Base-by-base conservation (phyloP, 2,113 vertebrate genomes). In the Prunella fulvescens region DNA sequence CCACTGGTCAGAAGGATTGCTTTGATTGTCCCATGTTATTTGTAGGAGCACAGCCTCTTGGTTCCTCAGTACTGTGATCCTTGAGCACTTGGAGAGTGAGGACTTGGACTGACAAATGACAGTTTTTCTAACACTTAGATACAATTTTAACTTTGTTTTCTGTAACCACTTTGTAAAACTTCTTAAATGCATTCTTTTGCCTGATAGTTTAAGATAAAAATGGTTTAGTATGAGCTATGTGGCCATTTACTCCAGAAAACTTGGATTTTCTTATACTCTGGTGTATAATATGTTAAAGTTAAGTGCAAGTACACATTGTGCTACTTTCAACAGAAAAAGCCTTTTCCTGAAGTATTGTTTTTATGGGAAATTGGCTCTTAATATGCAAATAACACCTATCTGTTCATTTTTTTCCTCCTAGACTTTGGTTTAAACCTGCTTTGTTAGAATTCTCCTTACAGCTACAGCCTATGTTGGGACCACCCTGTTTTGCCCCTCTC, bases 291-390 rank as follows among this genome's bases (percentile, higher is more conserved):
- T 9, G 33, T 35, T 78, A 19, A 48, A 29, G 35, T 89, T 61
- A 35, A 78, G 42, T n/a, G n/a, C 53, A 66, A 74, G 22, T n/a
- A 57, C 35, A 7, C 22, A 1, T 45, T 2, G 28, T 92, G 5
- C 78, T 77, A 2, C 57, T 71, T 50, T 47, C 53, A 37, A 13
- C 22, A 96, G 69, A 70, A 62, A 85, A 86, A 74, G 7, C 45
- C 40, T 80, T 74, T 86, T 74, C 64, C 54, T 90, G 61, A 39
- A 61, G 29, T 65, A 48, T 73, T 93, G 70, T 81, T 94, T 95
- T 87, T 62, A 23, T 66, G 3, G 10, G 90, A 88, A 93, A 47
- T 66, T 25, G 18, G 50, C 42, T 70, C 14, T 7, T 76, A 61
- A 35, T 83, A 29, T 31, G 33, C 67, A 86, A 81, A 81, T 81